Conservation (phyloP, 2,888 invertebrate species). For the Idaea dimidiata region DNA sequence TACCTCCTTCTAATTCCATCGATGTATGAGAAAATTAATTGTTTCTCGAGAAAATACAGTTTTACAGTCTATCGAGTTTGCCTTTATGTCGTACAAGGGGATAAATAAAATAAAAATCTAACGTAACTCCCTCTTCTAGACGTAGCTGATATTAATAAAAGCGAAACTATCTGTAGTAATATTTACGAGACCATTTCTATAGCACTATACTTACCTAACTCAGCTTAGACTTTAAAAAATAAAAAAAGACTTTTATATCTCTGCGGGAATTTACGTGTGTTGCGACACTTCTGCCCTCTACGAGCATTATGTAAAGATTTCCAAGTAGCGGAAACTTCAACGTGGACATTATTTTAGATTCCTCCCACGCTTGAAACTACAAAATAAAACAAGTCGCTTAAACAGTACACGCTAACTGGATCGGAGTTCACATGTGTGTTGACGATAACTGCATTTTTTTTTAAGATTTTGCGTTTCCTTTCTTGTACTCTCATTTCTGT, state of each 20-base stretch:
- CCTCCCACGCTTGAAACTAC: constrained; percentile 46
- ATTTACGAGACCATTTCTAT: neutral
- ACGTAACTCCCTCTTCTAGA: neutral
- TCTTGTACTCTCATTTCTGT: constrained; percentile 59
- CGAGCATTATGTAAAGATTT: constrained; percentile 35
- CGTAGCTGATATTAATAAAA: constrained; percentile 59
- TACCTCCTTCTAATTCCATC: constrained; percentile 58
- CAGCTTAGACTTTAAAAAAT: constrained; percentile 32
- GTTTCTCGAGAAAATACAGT: constrained; percentile 70
- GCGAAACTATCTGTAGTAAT: neutral
- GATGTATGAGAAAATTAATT: constrained; percentile 75
- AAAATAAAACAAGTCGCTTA: constrained; percentile 57
- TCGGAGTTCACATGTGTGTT: constrained; percentile 57
- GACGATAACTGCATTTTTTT: constrained; percentile 73
- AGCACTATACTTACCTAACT: neutral
- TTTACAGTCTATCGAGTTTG: constrained; percentile 52
- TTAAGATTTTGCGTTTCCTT: constrained; percentile 71
- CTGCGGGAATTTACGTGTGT: constrained; percentile 23
- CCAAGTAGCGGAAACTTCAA: constrained; percentile 44
- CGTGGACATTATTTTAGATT: constrained; percentile 49
- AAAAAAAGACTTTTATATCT: constrained; percentile 29
- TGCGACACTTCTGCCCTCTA: constrained; percentile 23
- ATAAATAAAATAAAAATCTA: neutral
- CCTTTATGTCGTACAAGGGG: neutral
- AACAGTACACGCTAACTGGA: constrained; percentile 53